These are phyloP conservation scores for Brachirus orientalis DNA, from an alignment of 2,113 vertebrate species.

Conservation along the genomic window DNA sequence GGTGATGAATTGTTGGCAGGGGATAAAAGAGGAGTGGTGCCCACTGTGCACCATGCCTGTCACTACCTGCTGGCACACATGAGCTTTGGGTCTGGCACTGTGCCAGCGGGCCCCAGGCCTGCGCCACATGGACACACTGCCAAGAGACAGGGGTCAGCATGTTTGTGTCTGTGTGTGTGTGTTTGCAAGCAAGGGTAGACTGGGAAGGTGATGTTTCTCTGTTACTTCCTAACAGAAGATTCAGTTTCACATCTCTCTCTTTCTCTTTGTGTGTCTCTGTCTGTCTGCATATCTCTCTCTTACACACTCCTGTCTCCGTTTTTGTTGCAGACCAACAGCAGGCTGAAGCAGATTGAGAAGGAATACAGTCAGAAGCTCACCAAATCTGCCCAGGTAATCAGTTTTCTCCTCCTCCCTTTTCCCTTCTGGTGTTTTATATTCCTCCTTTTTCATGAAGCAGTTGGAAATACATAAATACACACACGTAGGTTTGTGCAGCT, in stretches of 20 bases:
- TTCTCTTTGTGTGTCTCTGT: constrained; percentile 52
- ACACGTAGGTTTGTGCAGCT: too few species aligned
- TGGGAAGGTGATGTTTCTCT: constrained; percentile 35
- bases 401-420: constrained; percentile 39
- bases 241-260: constrained; percentile 66
- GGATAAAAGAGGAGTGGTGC: constrained; percentile 86
- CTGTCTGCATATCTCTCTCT: constrained; percentile 61
- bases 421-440: constrained; percentile 41
- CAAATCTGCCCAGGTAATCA: constrained; percentile 91
- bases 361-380: constrained; percentile 88
- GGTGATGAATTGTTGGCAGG: constrained; percentile 92
- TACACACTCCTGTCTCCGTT: constrained; percentile 56
- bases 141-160: constrained; percentile 82
- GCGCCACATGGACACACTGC: constrained; percentile 76
- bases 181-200: not conserved
- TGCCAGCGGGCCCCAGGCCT: constrained; percentile 84
- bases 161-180: constrained; percentile 18
- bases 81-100: constrained; percentile 83
- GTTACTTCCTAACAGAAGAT: constrained; percentile 78
- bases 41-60: constrained; percentile 76
- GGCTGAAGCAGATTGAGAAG: constrained; percentile 90
- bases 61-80: constrained; percentile 85
- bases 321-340: constrained; percentile 87
- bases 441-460: constrained; percentile 27
- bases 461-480: constrained; percentile 20